phyloP scores from a whole-genome alignment of 2,113 vertebrate species.

The Rhea pennata region DNA sequence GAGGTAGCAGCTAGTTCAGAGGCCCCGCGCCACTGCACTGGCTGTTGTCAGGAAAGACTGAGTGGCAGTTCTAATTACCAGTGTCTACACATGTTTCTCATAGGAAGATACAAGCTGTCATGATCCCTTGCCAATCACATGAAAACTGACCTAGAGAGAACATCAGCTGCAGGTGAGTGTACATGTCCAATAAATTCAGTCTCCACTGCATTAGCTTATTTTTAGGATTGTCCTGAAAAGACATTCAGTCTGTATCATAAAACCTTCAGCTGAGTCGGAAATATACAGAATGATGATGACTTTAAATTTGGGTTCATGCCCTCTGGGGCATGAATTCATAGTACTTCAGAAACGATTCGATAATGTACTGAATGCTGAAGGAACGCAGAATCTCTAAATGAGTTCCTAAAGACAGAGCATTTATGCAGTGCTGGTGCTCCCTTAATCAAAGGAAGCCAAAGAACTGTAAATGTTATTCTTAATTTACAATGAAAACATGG shows the following conservation, averaged over 20 bases:
- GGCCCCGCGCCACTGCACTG: conserved; percentile 43
- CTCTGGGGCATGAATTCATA: conserved; percentile 61
- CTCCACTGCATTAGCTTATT: conserved; percentile 65
- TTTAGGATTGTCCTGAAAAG: conserved; percentile 67
- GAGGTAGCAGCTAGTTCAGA: conserved; percentile 66
- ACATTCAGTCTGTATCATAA: conserved; percentile 50
- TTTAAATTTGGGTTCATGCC: conserved; percentile 68
- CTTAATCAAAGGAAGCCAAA: conserved; percentile 26
- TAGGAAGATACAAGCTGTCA: conserved; percentile 77
- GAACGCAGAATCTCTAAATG: background rate
- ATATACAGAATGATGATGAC: conserved; percentile 51
- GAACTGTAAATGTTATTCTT: background rate
- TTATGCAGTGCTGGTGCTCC: background rate
- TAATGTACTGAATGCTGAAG: conserved; percentile 16
- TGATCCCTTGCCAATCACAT: conserved; percentile 76
- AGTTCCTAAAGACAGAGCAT: conserved; percentile 9
- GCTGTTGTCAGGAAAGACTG: conserved; percentile 59
- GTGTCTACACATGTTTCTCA: conserved; percentile 71
- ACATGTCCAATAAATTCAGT: conserved; percentile 67
- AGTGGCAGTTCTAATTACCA: conserved; percentile 82
- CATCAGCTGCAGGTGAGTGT: conserved; percentile 52
- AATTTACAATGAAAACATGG: background rate
- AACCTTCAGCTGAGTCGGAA: conserved; percentile 61
- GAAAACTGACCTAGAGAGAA: conserved; percentile 73
- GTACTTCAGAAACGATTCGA: conserved; percentile 33